Evolutionary conservation across 2,888 invertebrate species (phyloP).

Genomic region (Philaethria dido): DNA sequence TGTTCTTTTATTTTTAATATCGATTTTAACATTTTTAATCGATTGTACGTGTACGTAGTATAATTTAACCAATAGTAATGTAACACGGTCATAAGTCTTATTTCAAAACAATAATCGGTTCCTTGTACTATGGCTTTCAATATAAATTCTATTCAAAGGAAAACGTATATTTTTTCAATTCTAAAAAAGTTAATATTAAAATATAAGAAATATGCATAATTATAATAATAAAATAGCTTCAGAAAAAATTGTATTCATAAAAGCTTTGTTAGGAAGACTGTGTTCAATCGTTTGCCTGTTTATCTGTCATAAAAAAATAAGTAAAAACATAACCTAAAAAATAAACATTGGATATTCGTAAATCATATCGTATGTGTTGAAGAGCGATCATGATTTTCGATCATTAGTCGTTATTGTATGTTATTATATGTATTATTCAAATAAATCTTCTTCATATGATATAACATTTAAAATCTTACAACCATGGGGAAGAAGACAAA

Average conservation of each 20-base stretch:
- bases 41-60: not conserved
- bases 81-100: conserved; percentile 22
- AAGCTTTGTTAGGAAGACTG: not conserved
- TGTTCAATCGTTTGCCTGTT: not conserved
- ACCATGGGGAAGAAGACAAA: conserved; percentile 97
- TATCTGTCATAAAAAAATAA: conserved; percentile 7
- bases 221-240: not conserved
- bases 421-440: no score
- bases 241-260: not conserved
- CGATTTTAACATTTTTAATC: conserved; percentile 16
- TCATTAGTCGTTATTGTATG: not conserved
- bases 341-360: conserved; percentile 17
- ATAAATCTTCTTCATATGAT: not conserved
- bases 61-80: conserved; percentile 28
- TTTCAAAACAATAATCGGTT: not conserved
- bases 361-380: not conserved
- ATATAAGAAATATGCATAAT: not conserved
- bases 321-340: conserved; percentile 24
- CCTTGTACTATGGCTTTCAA: not conserved
- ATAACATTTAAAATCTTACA: conserved; percentile 1
- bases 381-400: not conserved
- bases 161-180: not conserved
- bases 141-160: not conserved
- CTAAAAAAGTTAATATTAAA: not conserved
- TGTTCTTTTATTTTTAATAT: not conserved